Percentiles rank a stretch among this genome's conserved stretches.
phyloP scores from a whole-genome alignment of 2,888 invertebrate genomes.

The Oligia fasciuncula region DNA sequence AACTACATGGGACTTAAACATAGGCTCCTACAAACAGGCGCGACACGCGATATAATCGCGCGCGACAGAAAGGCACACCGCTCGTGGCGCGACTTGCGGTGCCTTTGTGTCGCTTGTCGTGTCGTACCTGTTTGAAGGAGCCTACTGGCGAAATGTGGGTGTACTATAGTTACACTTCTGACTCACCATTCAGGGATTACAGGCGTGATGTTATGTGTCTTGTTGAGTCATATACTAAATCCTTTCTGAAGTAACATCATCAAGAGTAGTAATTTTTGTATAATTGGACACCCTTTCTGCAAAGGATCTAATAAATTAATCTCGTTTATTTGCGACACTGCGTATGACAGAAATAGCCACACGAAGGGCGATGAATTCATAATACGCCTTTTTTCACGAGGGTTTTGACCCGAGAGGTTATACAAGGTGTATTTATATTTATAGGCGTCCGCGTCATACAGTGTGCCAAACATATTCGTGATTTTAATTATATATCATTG shows the following conservation, averaged over 20 bases:
- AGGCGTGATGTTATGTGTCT: background rate
- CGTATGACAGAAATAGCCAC: conserved; percentile 31
- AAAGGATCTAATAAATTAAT: conserved; percentile 13
- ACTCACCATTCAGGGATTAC: background rate
- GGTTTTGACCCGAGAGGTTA: conserved; percentile 30
- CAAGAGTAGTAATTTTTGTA: background rate
- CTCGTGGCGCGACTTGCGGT: no score
- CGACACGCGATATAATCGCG: no score
- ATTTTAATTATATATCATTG: conserved; percentile 28
- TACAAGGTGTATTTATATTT: conserved; percentile 13
- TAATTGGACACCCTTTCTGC: conserved; percentile 19
- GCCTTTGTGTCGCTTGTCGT: no score
- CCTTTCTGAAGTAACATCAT: conserved; percentile 9
- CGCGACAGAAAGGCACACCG: no score
- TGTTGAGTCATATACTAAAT: background rate
- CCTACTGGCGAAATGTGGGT: background rate
- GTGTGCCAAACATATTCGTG: conserved; percentile 44
- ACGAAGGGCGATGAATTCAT: conserved; percentile 9
- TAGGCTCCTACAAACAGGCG: no score
- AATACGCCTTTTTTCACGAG: conserved; percentile 17
- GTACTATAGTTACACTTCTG: background rate
- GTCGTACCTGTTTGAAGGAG: no score
- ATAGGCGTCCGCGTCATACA: background rate
- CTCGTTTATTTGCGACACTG: conserved; percentile 11
- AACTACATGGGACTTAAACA: background rate